phyloP scores from a whole-genome alignment of 2,888 invertebrate genomes.

The Eubasilissa splendida region DNA sequence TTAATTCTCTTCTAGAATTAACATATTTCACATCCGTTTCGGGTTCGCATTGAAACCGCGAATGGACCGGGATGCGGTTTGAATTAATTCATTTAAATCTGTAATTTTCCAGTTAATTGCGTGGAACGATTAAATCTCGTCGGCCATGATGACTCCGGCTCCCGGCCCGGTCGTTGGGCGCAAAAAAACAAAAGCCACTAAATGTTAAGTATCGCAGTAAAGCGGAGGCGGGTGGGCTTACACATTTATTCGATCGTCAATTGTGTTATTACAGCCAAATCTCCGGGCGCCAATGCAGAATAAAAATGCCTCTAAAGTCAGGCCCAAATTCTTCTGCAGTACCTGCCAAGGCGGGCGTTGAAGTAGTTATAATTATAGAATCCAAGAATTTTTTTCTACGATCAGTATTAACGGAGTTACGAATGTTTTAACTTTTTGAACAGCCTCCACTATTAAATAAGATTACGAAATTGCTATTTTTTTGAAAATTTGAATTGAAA shows the following conservation, averaged over 20 bases:
- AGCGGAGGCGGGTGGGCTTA: conserved; percentile 6
- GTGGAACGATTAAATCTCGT: conserved; percentile 7
- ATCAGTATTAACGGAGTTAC: no score
- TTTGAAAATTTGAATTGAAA: no score
- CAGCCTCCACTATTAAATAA: no score
- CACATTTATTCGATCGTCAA: conserved; percentile 32
- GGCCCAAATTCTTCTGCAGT: neutral
- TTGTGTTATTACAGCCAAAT: neutral
- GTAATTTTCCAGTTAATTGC: conserved; percentile 35
- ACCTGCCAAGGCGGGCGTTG: no score
- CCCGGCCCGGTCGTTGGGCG: neutral
- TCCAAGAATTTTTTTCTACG: no score
- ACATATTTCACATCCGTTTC: conserved; percentile 12
- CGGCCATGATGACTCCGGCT: neutral
- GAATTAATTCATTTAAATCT: conserved; percentile 29
- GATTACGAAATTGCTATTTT: no score
- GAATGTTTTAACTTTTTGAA: no score
- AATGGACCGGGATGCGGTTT: conserved; percentile 5
- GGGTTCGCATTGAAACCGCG: neutral
- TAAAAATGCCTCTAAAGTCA: neutral
- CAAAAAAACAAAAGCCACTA: conserved; percentile 30
- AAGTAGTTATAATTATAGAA: no score
- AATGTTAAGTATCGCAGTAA: conserved; percentile 28
- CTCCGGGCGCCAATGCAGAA: neutral
- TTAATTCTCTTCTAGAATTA: neutral